Base-by-base conservation (phyloP, 2,888 invertebrate species). In the Agrilus cyanescens region DNA sequence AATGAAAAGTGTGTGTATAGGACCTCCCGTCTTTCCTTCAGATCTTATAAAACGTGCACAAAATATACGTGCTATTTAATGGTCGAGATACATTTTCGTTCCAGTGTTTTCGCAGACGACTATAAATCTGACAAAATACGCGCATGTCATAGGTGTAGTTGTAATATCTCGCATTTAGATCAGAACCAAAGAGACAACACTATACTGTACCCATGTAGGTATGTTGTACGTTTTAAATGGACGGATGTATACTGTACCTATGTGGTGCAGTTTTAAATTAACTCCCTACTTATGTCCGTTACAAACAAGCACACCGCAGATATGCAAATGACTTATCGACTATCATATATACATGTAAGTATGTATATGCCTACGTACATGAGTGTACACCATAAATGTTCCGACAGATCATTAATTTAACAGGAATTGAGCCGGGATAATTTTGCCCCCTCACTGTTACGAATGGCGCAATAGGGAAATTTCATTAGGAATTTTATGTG, bases 331-430 rank as follows among this genome's bases (percentile, higher is more conserved):
- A 29, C 25, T 25, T 25, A 25, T 25, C 25, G 25, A 40, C 40
- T 40, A 44, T 49, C 47, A 41, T 46, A 47, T 49, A 45, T 47
- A 42, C 25, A 25, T 25, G 25, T 25, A 10, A 25, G 25, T 25
- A 25, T 25, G 25, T 25, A 25, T 25, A 25, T 25, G 25, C 25
- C 25, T 25, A 25, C 25, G 25, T 25, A 10, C 25, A 10, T 10
- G 10, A 25, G 25, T 25, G 25, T 25, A 10, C 49, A 40, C 49
- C 42, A 44, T 49, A 47, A 49, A 49, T 44, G 47, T 44, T 46
- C 46, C 46, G 44, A 47, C 41, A 44, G 47, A 32, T 38, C 44
- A 47, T 47, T 49, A 47, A 47, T 49, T 47, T 47, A 40, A 4
- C 10, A 25, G 10, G 10, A 25, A 25, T 25, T 31, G 16, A 37